phyloP scores from a whole-genome alignment of 2,113 vertebrate species.

The Marmota flaviventris region DNA sequence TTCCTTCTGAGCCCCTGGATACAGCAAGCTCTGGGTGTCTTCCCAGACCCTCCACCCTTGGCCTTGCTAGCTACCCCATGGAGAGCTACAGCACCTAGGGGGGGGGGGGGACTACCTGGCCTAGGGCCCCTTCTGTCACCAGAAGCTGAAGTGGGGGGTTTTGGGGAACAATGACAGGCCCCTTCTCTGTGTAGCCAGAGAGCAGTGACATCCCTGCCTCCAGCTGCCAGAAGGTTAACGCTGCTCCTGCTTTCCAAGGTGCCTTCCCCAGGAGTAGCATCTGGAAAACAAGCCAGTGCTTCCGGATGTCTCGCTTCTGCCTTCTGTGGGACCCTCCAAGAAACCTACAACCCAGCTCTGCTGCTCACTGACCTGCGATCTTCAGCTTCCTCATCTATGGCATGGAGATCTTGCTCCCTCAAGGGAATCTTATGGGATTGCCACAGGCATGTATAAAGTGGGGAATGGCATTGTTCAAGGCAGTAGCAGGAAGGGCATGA shows the following conservation, averaged over 20 bases:
- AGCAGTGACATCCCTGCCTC: neutral
- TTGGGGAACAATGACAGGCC: neutral
- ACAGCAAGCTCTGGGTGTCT: neutral
- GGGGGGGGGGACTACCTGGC: neutral
- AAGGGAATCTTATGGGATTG: neutral
- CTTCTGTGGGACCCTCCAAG: too few relatives aligned
- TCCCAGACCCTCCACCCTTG: neutral
- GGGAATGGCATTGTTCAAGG: neutral
- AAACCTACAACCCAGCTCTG: neutral
- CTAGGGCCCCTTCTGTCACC: neutral
- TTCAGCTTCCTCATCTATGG: neutral
- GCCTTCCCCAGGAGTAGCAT: neutral
- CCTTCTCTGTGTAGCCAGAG: neutral
- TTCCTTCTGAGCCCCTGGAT: neutral
- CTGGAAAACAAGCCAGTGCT: neutral
- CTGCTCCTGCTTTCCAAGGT: neutral
- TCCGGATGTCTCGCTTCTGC: rapidly evolving
- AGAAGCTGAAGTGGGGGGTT: neutral
- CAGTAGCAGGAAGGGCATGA: neutral
- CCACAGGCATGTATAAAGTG: neutral
- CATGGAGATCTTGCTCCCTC: neutral
- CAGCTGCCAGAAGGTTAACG: neutral
- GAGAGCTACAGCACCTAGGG: neutral
- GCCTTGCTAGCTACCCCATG: neutral
- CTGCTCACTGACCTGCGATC: neutral